These are phyloP conservation scores for Stercorarius parasiticus DNA, from an alignment of 2,113 vertebrate species.

Conservation along the genomic window DNA sequence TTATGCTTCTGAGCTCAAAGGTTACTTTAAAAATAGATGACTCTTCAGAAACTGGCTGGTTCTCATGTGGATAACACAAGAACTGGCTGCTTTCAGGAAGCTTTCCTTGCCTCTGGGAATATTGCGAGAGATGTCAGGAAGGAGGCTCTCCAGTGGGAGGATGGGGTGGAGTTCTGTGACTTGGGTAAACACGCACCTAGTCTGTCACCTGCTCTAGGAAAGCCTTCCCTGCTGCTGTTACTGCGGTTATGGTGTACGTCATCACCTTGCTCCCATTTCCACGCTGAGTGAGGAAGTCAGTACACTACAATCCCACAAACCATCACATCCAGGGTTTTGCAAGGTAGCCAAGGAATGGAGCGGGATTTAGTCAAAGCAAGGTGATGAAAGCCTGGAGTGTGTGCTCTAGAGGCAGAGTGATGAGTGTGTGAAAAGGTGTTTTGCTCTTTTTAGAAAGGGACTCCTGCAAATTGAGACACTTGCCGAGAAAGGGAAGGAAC, in stretches of 20 bases:
- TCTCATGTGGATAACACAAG: background rate
- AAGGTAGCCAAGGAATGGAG: background rate
- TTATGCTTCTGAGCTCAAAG: background rate
- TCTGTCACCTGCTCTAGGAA: background rate
- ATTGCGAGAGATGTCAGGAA: background rate
- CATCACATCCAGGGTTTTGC: background rate
- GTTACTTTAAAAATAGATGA: conserved; percentile 10
- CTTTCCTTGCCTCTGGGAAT: background rate
- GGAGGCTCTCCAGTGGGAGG: background rate
- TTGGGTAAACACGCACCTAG: background rate
- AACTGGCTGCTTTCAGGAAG: background rate
- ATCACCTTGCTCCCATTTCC: background rate
- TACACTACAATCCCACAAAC: fast-evolving
- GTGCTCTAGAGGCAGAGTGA: background rate
- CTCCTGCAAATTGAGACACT: background rate
- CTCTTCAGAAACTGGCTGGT: background rate
- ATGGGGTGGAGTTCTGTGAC: background rate
- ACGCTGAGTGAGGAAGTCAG: fast-evolving
- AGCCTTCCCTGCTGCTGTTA: background rate
- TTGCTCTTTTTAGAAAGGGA: background rate
- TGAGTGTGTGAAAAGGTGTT: background rate
- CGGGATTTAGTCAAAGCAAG: background rate
- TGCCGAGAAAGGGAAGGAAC: background rate
- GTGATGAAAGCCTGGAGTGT: background rate
- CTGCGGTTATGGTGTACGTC: fast-evolving